A percentile compares a stretch with the other conserved stretches of the same genome.
Evolutionary conservation across 2,888 invertebrate genomes (phyloP).

Genomic region (Dicycla oo): DNA sequence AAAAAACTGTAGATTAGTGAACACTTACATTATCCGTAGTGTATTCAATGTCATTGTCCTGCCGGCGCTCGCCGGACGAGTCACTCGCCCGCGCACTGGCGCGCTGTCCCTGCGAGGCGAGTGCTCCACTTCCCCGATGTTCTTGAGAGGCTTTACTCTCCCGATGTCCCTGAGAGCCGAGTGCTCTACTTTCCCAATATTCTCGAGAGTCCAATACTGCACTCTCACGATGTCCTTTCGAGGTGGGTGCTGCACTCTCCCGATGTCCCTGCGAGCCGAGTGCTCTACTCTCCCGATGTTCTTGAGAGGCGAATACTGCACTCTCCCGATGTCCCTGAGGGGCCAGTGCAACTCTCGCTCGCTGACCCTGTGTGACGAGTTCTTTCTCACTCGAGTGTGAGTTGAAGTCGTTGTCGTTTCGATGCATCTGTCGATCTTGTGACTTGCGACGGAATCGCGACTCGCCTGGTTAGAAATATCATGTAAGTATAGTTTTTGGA

Average conservation of each 20-base stretch:
- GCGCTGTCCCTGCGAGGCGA: not conserved
- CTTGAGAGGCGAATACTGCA: not conserved
- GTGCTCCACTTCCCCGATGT: not conserved
- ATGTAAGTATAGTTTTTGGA: no score
- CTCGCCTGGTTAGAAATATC: slow-evolving; percentile 47
- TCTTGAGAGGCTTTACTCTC: not conserved
- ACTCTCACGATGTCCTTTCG: not conserved
- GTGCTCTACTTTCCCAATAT: not conserved
- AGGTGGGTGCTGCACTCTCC: not conserved
- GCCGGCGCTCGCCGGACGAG: slow-evolving; percentile 3
- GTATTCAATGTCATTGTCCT: slow-evolving; percentile 11
- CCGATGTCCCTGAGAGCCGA: not conserved
- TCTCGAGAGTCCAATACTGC: not conserved
- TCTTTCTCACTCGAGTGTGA: slow-evolving; percentile 5
- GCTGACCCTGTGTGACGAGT: not conserved
- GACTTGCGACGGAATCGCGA: slow-evolving; percentile 55
- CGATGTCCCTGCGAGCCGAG: not conserved
- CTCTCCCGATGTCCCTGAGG: not conserved
- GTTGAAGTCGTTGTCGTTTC: not conserved
- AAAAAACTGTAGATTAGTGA: not conserved
- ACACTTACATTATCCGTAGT: slow-evolving; percentile 36
- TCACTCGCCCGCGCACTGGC: not conserved
- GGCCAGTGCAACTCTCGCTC: not conserved
- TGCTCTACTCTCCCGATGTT: not conserved
- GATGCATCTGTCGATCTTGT: not conserved